These are phyloP conservation scores for Epinephelus awoara DNA, from an alignment of 2,797 vertebrate species.

Conservation along the genomic window DNA sequence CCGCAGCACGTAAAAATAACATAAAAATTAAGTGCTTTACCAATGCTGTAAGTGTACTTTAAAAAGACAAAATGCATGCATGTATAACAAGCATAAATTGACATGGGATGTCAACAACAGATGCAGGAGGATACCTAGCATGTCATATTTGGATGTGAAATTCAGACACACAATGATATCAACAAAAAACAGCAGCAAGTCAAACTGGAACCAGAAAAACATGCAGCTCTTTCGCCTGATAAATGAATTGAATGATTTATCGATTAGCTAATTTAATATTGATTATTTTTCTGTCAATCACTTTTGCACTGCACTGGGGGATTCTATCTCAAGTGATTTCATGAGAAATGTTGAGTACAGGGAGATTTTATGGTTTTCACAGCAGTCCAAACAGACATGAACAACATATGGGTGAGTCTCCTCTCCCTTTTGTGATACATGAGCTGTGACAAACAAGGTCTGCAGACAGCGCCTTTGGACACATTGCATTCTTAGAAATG, in stretches of 20 bases:
- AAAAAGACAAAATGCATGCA: too few relatives aligned
- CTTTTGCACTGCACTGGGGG: neutral
- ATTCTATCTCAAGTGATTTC: neutral
- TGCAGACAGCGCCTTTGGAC: slow-evolving; percentile 42
- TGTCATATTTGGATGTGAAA: too few relatives aligned
- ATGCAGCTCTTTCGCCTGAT: neutral
- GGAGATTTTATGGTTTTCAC: neutral
- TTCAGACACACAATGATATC: too few relatives aligned
- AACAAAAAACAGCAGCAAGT: neutral
- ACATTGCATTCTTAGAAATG: slow-evolving; percentile 42
- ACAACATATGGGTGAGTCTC: slow-evolving; percentile 59
- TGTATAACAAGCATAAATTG: too few relatives aligned
- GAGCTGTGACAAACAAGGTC: slow-evolving; percentile 65
- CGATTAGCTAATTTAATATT: neutral
- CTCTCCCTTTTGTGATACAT: slow-evolving; percentile 56
- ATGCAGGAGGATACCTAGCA: too few relatives aligned
- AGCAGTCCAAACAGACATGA: slow-evolving; percentile 23
- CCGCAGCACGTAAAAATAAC: too few relatives aligned
- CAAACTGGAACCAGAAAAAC: neutral
- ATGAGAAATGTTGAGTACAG: neutral
- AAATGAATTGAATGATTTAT: neutral
- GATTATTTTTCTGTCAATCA: too few relatives aligned
- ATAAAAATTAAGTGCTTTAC: too few relatives aligned
- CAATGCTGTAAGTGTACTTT: too few relatives aligned
- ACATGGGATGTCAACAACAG: too few relatives aligned